These are phyloP conservation scores for Dipodomys stephensi DNA, from an alignment of 2,113 vertebrate species.

Conservation along the genomic window DNA sequence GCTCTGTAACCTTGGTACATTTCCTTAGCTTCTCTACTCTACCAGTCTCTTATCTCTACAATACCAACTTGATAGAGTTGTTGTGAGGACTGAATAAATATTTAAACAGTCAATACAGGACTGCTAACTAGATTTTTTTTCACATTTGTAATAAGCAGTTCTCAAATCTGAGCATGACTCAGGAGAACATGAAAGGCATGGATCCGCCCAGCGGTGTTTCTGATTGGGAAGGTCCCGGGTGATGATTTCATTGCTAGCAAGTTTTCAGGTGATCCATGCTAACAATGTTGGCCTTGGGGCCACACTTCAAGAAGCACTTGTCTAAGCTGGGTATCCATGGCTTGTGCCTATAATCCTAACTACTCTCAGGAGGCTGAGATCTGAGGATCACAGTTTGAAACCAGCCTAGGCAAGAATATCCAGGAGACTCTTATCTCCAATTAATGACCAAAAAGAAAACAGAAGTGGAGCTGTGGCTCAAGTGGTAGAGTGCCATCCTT, in stretches of 20 bases:
- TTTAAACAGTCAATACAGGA: background rate
- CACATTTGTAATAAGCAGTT: conserved; percentile 27
- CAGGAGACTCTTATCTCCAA: no score
- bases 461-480: no score
- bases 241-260: background rate
- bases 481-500: no score
- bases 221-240: background rate
- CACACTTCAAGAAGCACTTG: background rate
- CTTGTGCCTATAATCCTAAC: no score
- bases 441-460: no score
- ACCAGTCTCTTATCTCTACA: conserved; percentile 19
- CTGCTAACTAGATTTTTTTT: background rate
- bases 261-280: background rate
- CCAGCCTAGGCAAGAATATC: no score
- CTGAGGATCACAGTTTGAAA: no score
- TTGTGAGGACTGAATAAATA: conserved; percentile 23
- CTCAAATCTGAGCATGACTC: conserved; percentile 1
- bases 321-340: background rate
- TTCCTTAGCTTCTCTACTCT: background rate
- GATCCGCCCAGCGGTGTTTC: conserved; percentile 2
- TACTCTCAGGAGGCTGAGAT: no score
- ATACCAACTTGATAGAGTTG: background rate
- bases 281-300: background rate
- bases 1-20: background rate
- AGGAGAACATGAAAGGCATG: background rate